Evolutionary conservation across 1,140 invertebrate genomes (phyloP).

Genomic region (Camponotus vicinus): DNA sequence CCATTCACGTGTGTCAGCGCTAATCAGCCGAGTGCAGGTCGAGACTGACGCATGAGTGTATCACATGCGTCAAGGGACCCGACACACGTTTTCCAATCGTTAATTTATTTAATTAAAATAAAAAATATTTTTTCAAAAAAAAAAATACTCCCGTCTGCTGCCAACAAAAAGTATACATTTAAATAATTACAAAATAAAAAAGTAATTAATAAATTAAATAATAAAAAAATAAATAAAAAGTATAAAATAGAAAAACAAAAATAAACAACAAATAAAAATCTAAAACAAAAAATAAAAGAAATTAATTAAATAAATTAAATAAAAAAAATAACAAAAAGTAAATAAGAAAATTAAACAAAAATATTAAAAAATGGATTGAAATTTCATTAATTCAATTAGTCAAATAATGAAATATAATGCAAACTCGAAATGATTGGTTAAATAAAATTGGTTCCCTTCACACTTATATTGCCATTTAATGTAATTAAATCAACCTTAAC

Average conservation of each 20-base stretch:
- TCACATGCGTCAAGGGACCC: background rate
- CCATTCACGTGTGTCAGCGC: background rate
- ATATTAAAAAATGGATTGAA: background rate
- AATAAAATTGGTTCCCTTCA: background rate
- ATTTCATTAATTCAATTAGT: background rate
- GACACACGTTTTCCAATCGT: background rate
- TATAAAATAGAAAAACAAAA: no score
- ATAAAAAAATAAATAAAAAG: no score
- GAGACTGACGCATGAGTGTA: conserved; percentile 10
- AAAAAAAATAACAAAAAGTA: no score
- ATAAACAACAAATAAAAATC: no score
- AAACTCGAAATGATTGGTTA: background rate
- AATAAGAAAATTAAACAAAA: no score
- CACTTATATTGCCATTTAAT: background rate
- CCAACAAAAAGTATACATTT: no score
- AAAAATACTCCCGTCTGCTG: no score
- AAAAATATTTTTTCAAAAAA: no score
- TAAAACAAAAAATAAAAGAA: no score
- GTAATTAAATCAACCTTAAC: background rate
- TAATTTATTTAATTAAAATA: background rate
- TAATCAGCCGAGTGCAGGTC: conserved; percentile 17
- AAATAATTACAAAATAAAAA: no score
- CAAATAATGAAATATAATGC: background rate
- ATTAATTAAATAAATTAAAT: no score
- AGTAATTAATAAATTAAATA: no score